A percentile compares a stretch with the other conserved stretches of the same genome.
Conservation (phyloP, 2,888 invertebrate genomes). For the Noctua janthina region DNA sequence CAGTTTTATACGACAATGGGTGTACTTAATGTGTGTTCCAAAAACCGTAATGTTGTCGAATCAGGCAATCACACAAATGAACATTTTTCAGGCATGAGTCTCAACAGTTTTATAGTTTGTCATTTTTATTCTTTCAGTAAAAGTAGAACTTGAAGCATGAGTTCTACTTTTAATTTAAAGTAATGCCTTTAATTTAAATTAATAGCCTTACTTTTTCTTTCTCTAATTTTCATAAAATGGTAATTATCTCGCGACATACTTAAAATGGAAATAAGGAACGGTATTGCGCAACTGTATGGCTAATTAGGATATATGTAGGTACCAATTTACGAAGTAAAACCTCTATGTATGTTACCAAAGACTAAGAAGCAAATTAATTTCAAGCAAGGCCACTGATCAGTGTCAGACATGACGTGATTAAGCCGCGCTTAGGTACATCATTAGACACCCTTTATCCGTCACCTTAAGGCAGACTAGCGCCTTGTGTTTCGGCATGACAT, state of each 20-base stretch:
- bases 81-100: slow-evolving; percentile 22
- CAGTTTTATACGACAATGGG: not conserved
- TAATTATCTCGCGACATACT: not conserved
- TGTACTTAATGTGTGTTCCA: not conserved
- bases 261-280: slow-evolving; percentile 9
- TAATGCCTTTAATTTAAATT: slow-evolving; percentile 22
- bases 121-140: slow-evolving; percentile 25
- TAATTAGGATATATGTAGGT: not conserved
- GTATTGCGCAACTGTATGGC: not conserved
- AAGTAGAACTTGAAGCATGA: slow-evolving; percentile 18
- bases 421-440: slow-evolving; percentile 42
- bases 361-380: slow-evolving; percentile 50
- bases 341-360: slow-evolving; percentile 10
- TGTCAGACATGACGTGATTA: slow-evolving; percentile 44
- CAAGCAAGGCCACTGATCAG: slow-evolving; percentile 37
- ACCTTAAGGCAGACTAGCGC: slow-evolving; percentile 16
- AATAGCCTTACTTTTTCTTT: not conserved
- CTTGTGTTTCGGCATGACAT: slow-evolving; percentile 35
- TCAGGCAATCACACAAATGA: slow-evolving; percentile 30
- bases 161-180: too few relatives aligned
- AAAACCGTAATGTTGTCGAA: not conserved
- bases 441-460: slow-evolving; percentile 49
- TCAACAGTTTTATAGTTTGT: slow-evolving; percentile 33
- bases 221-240: slow-evolving; percentile 4
- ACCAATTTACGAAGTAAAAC: not conserved